Percentiles rank a stretch among this genome's conserved stretches.
These are phyloP conservation scores for Oreotrochilus melanogaster DNA, from an alignment of 2,113 vertebrate species.

Conservation along the genomic window DNA sequence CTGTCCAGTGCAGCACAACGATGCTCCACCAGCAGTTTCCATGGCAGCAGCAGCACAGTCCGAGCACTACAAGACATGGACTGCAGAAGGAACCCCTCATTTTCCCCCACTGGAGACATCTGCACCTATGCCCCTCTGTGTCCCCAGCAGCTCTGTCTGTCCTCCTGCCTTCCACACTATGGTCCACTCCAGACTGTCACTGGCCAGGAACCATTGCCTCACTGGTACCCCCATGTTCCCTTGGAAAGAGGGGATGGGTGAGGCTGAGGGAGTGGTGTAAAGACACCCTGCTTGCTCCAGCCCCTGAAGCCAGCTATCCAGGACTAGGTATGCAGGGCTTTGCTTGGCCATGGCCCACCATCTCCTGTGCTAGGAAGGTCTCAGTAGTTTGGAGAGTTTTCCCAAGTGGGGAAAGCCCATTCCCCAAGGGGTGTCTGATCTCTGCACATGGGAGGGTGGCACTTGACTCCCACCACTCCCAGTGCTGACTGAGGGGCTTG, in stretches of 20 bases:
- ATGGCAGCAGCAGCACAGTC: constrained; percentile 6
- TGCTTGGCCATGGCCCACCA: background rate
- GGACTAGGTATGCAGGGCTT: background rate
- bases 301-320: background rate
- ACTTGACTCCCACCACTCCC: background rate
- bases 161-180: background rate
- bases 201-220: background rate
- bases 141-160: background rate
- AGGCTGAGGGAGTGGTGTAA: background rate
- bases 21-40: constrained; percentile 35
- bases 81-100: background rate
- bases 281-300: background rate
- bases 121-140: background rate
- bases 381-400: background rate
- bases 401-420: background rate
- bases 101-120: background rate
- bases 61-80: background rate
- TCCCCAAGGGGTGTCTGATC: background rate
- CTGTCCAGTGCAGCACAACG: background rate
- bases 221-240: fast-evolving
- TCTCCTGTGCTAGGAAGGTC: background rate
- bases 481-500: background rate
- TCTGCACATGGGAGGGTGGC: background rate
- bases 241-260: background rate
- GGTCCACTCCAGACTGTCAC: background rate